Evolutionary conservation across 2,888 invertebrate genomes (phyloP).

Genomic region (Drosophila meridionalis): DNA sequence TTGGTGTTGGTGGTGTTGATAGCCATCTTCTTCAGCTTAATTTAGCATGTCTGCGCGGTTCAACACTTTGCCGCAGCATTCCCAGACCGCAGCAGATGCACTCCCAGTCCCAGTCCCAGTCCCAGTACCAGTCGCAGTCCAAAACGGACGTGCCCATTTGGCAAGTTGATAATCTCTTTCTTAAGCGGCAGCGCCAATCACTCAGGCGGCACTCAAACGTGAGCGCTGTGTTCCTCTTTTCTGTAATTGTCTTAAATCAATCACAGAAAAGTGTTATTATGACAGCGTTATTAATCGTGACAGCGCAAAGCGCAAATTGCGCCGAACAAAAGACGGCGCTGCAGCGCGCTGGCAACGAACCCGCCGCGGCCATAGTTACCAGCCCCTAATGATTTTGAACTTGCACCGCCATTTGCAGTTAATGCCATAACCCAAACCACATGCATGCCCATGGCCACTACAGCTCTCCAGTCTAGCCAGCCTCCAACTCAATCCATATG

Average conservation of each 20-base stretch:
- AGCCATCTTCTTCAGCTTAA: constrained; percentile 81
- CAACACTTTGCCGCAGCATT: constrained; percentile 68
- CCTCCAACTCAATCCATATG: constrained; percentile 48
- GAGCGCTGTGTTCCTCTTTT: constrained; percentile 79
- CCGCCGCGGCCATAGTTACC: constrained; percentile 29
- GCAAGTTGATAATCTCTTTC: constrained; percentile 80
- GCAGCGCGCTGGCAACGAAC: constrained; percentile 54
- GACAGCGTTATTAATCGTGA: constrained; percentile 81
- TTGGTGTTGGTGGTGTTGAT: constrained; percentile 73
- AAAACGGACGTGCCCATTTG: constrained; percentile 77
- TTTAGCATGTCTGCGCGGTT: constrained; percentile 80
- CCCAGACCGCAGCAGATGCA: constrained; percentile 39
- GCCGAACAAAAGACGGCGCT: constrained; percentile 50
- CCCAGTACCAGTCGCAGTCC: constrained; percentile 23
- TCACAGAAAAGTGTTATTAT: constrained; percentile 80
- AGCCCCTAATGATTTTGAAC: constrained; percentile 73
- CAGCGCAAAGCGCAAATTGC: constrained; percentile 72
- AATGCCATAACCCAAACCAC: constrained; percentile 61
- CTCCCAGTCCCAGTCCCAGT: not conserved
- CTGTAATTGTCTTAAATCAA: constrained; percentile 80
- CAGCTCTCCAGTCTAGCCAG: not conserved
- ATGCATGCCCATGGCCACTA: constrained; percentile 45
- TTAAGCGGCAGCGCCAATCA: constrained; percentile 79
- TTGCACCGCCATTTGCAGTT: constrained; percentile 75
- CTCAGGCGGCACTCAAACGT: constrained; percentile 73